A percentile compares a stretch with the other conserved stretches of the same genome.
These are phyloP conservation scores for Eleginops maclovinus DNA, from an alignment of 2,113 vertebrate genomes.

Conservation along the genomic window DNA sequence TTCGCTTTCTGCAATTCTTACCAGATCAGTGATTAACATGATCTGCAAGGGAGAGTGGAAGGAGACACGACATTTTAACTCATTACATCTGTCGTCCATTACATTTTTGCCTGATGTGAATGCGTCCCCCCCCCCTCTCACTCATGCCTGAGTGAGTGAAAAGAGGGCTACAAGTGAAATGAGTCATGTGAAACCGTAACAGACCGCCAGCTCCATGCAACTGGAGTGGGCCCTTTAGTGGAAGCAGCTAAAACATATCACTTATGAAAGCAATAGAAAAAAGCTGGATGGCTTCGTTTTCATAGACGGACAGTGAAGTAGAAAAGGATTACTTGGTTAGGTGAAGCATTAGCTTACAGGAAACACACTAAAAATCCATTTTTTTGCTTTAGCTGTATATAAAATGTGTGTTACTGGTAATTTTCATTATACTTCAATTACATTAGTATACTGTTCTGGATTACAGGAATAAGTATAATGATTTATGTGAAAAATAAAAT, in stretches of 20 bases:
- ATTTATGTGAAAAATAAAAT: neutral
- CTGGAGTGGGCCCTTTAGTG: slow-evolving; percentile 14
- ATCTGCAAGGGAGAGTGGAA: neutral
- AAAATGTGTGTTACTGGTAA: neutral
- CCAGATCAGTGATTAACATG: neutral
- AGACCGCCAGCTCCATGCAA: slow-evolving; percentile 23
- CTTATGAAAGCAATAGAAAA: slow-evolving; percentile 24
- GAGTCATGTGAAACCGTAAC: slow-evolving; percentile 10
- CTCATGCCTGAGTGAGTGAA: neutral
- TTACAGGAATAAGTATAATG: neutral
- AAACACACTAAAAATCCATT: neutral
- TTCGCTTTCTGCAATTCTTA: neutral
- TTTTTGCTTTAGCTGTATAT: neutral
- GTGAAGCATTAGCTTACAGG: neutral
- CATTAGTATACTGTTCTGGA: neutral
- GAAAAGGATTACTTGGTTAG: slow-evolving; percentile 4
- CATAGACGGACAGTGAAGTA: slow-evolving; percentile 5
- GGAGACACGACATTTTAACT: slow-evolving; percentile 11
- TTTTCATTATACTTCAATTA: neutral
- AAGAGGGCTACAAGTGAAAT: slow-evolving; percentile 6
- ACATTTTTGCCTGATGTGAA: slow-evolving; percentile 23
- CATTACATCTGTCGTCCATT: slow-evolving; percentile 25
- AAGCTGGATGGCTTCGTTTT: slow-evolving; percentile 21
- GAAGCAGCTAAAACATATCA: slow-evolving; percentile 27
- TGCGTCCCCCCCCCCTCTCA: neutral